Evolutionary conservation across 2,113 vertebrate genomes (phyloP).

Genomic region (Platanista minor): DNA sequence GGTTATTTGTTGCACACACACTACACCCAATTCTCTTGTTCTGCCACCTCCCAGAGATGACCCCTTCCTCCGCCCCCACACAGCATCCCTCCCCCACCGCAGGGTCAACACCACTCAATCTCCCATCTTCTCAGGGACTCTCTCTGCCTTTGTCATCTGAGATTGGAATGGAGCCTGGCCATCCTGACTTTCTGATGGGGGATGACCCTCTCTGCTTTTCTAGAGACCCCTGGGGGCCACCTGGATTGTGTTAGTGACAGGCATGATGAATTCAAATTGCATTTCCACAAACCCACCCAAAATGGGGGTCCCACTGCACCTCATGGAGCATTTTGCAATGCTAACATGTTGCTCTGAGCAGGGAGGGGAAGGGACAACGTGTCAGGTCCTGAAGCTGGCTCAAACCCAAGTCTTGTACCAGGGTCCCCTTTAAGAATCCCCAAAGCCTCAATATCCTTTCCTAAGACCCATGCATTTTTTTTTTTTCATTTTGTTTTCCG

Average conservation of each 20-base stretch:
- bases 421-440: background rate
- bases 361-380: background rate
- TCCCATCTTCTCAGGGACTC: background rate
- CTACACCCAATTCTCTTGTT: conserved; percentile 30
- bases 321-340: background rate
- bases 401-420: background rate
- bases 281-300: background rate
- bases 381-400: background rate
- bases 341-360: background rate
- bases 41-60: conserved; percentile 45
- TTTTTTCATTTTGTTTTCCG: background rate
- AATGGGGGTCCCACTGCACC: background rate
- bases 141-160: conserved; percentile 18
- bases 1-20: conserved; percentile 50
- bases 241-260: background rate
- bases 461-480: background rate
- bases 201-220: background rate
- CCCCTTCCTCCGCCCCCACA: background rate
- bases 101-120: conserved; percentile 2
- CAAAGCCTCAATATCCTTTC: background rate
- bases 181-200: background rate
- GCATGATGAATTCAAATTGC: background rate
- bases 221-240: background rate
- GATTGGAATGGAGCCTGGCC: background rate
- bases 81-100: background rate